Evolutionary conservation across 2,113 vertebrate species (phyloP).

Genomic region (Cepphus grylle): DNA sequence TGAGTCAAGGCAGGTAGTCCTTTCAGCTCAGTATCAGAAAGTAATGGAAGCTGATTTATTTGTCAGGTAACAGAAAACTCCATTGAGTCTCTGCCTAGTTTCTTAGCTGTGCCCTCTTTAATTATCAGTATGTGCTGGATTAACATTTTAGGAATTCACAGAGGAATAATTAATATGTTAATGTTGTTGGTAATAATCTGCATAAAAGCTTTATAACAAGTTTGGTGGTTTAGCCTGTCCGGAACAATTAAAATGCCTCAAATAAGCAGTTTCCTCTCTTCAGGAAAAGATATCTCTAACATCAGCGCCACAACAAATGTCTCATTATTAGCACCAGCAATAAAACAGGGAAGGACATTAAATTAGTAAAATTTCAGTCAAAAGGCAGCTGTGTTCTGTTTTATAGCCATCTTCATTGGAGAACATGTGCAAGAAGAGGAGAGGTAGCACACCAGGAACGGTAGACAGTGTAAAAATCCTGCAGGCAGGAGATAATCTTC

Average conservation of each 20-base stretch:
- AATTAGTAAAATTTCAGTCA: neutral
- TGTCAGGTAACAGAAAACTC: neutral
- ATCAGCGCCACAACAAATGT: neutral
- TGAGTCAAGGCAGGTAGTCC: neutral
- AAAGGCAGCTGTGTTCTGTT: neutral
- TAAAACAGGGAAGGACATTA: neutral
- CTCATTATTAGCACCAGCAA: neutral
- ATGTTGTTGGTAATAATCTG: slow-evolving; percentile 28
- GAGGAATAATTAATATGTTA: slow-evolving; percentile 40
- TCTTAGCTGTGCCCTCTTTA: neutral
- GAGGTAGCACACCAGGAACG: accelerated
- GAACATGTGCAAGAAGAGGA: neutral
- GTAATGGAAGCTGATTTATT: neutral
- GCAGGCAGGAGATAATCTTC: neutral
- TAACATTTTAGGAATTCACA: slow-evolving; percentile 4
- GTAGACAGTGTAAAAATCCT: neutral
- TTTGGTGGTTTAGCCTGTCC: neutral
- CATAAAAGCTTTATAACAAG: neutral
- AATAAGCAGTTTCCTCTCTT: neutral
- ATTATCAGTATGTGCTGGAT: neutral
- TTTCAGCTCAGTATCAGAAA: neutral
- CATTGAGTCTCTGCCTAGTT: neutral
- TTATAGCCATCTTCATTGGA: neutral
- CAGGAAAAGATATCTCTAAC: neutral
- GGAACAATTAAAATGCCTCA: neutral